Evolutionary conservation across 1,140 invertebrate species (phyloP).

Genomic region (Cydia pomonella): DNA sequence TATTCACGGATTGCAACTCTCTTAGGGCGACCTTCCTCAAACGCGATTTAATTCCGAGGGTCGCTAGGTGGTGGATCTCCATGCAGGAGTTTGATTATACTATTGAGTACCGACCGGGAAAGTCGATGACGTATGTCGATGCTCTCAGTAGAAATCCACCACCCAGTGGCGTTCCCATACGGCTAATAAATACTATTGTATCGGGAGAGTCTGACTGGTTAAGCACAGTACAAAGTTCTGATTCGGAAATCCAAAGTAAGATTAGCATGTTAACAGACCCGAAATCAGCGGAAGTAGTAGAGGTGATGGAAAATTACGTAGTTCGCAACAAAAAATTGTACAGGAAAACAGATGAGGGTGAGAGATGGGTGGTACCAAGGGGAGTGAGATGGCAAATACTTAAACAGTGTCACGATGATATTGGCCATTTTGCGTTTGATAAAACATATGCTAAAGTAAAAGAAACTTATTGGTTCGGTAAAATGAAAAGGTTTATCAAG

Average conservation of each 20-base stretch:
- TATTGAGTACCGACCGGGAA: conserved; percentile 46
- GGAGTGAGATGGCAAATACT: conserved; percentile 38
- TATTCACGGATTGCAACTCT: conserved; percentile 53
- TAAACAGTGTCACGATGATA: conserved; percentile 42
- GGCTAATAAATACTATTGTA: conserved; percentile 29
- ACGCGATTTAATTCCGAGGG: conserved; percentile 47
- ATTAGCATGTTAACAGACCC: conserved; percentile 37
- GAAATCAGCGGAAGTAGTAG: background rate
- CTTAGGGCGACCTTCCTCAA: conserved; percentile 42
- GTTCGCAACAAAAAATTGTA: background rate
- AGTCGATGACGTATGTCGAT: conserved; percentile 47
- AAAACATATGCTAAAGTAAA: conserved; percentile 41
- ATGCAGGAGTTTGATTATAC: conserved; percentile 46
- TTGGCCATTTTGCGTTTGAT: conserved; percentile 45
- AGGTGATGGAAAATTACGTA: conserved; percentile 37
- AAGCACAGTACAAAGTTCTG: conserved; percentile 39
- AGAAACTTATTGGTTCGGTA: conserved; percentile 46
- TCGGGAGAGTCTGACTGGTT: conserved; percentile 42
- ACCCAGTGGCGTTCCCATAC: background rate
- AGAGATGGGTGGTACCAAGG: conserved; percentile 42
- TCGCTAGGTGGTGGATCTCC: conserved; percentile 48
- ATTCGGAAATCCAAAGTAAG: conserved; percentile 34
- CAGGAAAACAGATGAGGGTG: background rate
- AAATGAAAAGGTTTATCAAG: conserved; percentile 42
- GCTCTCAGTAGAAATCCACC: conserved; percentile 45